Evolutionary conservation across 2,888 invertebrate genomes (phyloP).

Genomic region (Scrobipalpa costella): DNA sequence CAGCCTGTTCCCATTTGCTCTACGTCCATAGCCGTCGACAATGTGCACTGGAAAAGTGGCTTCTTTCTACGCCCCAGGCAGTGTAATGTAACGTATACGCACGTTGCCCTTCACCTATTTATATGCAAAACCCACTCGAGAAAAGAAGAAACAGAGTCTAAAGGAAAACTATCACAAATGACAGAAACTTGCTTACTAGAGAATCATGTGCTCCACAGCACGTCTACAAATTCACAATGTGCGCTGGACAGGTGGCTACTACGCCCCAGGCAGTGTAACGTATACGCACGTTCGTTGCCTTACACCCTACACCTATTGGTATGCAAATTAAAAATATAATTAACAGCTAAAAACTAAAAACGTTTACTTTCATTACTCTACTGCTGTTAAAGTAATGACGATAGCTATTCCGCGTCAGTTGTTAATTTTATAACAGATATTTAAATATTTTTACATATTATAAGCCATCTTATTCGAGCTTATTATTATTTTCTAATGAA

Average conservation of each 20-base stretch:
- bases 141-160: no score
- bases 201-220: no score
- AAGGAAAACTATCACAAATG: no score
- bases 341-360: conserved; percentile 54
- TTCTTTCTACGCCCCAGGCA: conserved; percentile 56
- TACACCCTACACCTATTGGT: conserved; percentile 33
- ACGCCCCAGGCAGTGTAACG: conserved; percentile 44
- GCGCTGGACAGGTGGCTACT: not conserved
- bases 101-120: no score
- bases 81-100: no score
- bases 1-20: not conserved
- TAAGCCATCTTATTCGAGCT: not conserved
- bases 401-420: conserved; percentile 41
- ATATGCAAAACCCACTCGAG: no score
- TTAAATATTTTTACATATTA: conserved; percentile 36
- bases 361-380: conserved; percentile 45
- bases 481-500: not conserved
- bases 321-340: conserved; percentile 61
- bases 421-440: conserved; percentile 35
- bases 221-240: no score
- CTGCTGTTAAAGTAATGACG: conserved; percentile 41
- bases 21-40: no score
- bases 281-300: conserved; percentile 10
- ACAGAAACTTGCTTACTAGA: no score
- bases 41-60: conserved; percentile 59